Evolutionary conservation across 2,888 invertebrate genomes (phyloP), one percentile per base, ranked within the genome.

Genomic region (Pachydiplax longipennis): DNA sequence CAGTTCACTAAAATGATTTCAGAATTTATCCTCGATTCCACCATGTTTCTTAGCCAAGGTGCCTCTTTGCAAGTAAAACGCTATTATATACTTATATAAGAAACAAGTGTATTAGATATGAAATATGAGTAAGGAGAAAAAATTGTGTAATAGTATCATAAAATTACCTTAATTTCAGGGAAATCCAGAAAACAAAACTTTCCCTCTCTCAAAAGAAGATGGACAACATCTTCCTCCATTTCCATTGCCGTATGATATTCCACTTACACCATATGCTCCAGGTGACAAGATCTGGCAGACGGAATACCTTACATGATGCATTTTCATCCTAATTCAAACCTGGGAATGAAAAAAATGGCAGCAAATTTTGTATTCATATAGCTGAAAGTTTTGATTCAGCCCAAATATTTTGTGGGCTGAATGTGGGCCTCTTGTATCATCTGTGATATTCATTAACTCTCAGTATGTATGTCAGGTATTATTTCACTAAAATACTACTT

Each of bases 191-290:
- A 94, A 95, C 92, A 95, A 95, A 1, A 95, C 95, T 25, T 97
- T 97, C 93, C 95, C 96, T 0, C 92, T 96, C 92, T 92, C 92
- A 90, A 91, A 93, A 90, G 92, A 93, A 25, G 92, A 92, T 81
- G 92, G 93, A 40, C 8, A 31, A 2, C 91, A 92, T 22, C 92
- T 92, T 3, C 93, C 92, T 91, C 92, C 94, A 48, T 95, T 96
- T 92, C 96, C 97, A 0, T 94, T 98, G 91, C 97, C 98, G 0
- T 98, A 97, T 93, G 98, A 98, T 94, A 94, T 98, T 22, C 98
- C 98, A 0, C 95, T 97, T 0, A 95, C 95, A 0, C 96, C 96
- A 25, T 99, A 98, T 93, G 95, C 94, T 0, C 93, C 94, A 0
- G 95, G 94, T 80, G 98, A 98, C 95, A 95, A 95, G 22, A 37